Evolutionary conservation across 2,888 invertebrate genomes (phyloP), one percentile per base, ranked within the genome.

Genomic region (Pammene aurita): DNA sequence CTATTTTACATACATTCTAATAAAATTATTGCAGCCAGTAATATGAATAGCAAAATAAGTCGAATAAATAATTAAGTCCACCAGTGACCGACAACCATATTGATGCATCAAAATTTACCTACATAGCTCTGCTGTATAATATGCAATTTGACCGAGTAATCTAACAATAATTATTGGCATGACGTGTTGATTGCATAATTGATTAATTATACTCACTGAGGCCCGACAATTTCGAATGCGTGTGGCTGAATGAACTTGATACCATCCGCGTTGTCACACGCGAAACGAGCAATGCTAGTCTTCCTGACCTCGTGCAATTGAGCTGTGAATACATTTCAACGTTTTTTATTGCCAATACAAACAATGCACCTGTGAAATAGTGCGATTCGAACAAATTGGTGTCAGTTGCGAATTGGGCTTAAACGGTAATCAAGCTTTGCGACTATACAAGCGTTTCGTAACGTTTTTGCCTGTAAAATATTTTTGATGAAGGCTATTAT

Each of bases 181-280:
- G 41, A 41, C 4, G 41, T 2, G 16, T 42, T 34, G 11, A 35
- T 48, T 60, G 48, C 6, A 16, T 60, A 6, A 16, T 14, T 14
- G 7, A 26, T 48, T 38, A 14, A 38, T n/a, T 54, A 41, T 68
- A 76, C 79, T 73, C 78, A 85, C 85, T 83, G 79, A 54, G 78
- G 78, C 61, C 79, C 80, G 2, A 84, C 78, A 71, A 78, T 84
- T 69, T 82, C 74, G 70, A 90, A 85, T 5, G 88, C 89, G 41
- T 80, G 80, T 5, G 85, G 86, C 70, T 89, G 89, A 67, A 90
- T 84, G 72, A 78, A 83, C 73, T 85, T 84, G 72, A 90, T 83
- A n/a, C 83, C 88, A 13, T 86, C 86, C 2, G 84, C 87, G 73
- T 90, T 90, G 77, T 89, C 85, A 48, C 88, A 88, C 2, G 83